Base-by-base conservation (phyloP, 1,140 invertebrate genomes). In the Drosophila auraria region DNA sequence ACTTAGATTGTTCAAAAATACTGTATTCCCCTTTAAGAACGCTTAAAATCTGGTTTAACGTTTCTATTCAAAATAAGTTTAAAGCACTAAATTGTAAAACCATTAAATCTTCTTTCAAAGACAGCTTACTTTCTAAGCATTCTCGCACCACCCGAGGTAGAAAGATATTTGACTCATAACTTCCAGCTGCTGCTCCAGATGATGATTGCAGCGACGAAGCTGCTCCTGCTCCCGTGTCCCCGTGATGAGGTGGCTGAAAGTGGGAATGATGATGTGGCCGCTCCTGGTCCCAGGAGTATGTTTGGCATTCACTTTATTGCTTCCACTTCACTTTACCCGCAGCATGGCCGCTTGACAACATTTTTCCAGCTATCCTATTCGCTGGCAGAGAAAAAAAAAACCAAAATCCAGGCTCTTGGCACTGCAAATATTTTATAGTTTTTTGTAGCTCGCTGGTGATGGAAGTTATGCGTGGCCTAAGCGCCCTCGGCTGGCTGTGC, bases 271-370 rank as follows among this genome's bases (percentile, higher is more conserved):
- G 40, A 33, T 60, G 36, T 42, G 50, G 45, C 49, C 25, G 60
- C 30, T 76, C 74, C 30, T 70, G 47, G 44, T 68, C 60, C 72
- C 61, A 38, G 45, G 57, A 75, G 75, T 70, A 83, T 82, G 83
- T 83, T 82, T 69, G 65, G 74, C 66, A 78, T 86, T 68, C 83
- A 79, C 50, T 82, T 86, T 87, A 86, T 86, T 87, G 83, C 79
- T 82, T 65, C 71, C 64, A 78, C 75, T 78, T 78, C 83, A 75
- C 83, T 87, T 82, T 72, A 53, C 77, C 45, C 58, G 71, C 79
- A 66, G 71, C 79, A 78, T 59, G 50, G 44, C 64, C 42, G 75
- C 42, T 54, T 70, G 57, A 60, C 76, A 71, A 59, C 74, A 68
- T 77, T 77, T 74, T 76, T 59, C 33, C 57, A 57, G 36, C 66